Conservation (phyloP, 2,888 invertebrate genomes). For the Drosophila dives region DNA sequence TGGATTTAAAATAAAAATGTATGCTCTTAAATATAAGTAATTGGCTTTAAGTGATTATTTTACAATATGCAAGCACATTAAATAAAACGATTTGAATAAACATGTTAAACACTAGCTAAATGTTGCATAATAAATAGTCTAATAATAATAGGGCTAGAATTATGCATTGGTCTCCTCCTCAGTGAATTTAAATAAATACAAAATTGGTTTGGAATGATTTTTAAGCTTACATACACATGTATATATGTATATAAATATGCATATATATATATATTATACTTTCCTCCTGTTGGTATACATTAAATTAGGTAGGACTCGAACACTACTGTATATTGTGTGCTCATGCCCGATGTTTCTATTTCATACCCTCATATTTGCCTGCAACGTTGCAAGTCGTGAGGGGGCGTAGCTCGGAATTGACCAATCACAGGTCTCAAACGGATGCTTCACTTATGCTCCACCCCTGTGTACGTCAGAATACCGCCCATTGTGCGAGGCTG, state of each 20-base stretch:
- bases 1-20: background rate
- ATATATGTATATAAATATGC: background rate
- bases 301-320: conserved; percentile 2
- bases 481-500: conserved; percentile 8
- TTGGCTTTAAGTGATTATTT: background rate
- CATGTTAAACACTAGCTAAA: background rate
- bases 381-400: conserved; percentile 6
- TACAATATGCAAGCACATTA: background rate
- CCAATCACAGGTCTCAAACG: conserved; percentile 17
- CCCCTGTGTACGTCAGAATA: background rate
- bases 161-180: background rate
- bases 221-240: background rate
- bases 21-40: background rate
- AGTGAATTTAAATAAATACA: conserved; percentile 1
- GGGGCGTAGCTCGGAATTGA: conserved; percentile 19
- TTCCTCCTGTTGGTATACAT: conserved; percentile 7
- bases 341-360: conserved; percentile 28
- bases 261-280: background rate
- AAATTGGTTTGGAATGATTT: background rate
- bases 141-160: background rate
- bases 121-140: background rate
- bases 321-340: conserved; percentile 12
- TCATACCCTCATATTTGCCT: conserved; percentile 25
- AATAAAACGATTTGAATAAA: background rate
- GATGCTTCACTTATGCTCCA: conserved; percentile 15